These are phyloP conservation scores for Hypsopygia costalis DNA, from an alignment of 2,888 invertebrate species.

Conservation along the genomic window DNA sequence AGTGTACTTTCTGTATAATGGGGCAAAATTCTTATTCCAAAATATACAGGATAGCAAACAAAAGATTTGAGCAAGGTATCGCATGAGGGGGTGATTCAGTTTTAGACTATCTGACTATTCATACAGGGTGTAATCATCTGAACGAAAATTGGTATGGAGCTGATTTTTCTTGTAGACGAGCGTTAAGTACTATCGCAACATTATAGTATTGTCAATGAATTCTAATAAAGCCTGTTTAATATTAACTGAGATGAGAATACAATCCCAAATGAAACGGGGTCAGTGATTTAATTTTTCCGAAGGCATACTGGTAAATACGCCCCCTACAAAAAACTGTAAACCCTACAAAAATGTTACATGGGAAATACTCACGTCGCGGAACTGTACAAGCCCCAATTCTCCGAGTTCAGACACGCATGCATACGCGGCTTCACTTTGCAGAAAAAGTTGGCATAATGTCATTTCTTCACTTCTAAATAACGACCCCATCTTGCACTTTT, in stretches of 20 bases:
- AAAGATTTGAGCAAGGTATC: too few relatives aligned
- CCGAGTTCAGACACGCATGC: conserved; percentile 98
- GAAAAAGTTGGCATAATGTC: conserved; percentile 98
- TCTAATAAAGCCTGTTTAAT: too few relatives aligned
- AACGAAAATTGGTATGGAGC: too few relatives aligned
- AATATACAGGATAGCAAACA: too few relatives aligned
- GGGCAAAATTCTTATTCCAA: too few relatives aligned
- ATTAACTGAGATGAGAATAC: conserved; percentile 1
- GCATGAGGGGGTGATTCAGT: too few relatives aligned
- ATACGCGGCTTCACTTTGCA: conserved; percentile 99
- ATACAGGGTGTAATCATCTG: too few relatives aligned
- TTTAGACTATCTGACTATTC: too few relatives aligned
- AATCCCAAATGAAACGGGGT: conserved; percentile 38
- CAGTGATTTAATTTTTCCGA: conserved; percentile 34
- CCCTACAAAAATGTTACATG: neutral
- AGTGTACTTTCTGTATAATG: too few relatives aligned
- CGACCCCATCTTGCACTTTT: conserved; percentile 86
- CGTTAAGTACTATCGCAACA: too few relatives aligned
- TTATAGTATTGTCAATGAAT: too few relatives aligned
- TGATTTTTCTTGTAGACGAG: too few relatives aligned
- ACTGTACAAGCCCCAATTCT: conserved; percentile 98
- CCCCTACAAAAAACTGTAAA: neutral
- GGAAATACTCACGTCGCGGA: conserved; percentile 90
- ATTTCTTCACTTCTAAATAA: conserved; percentile 99
- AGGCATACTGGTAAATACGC: conserved; percentile 20